phyloP scores from a whole-genome alignment of 2,113 vertebrate species.

The Lates calcarifer region DNA sequence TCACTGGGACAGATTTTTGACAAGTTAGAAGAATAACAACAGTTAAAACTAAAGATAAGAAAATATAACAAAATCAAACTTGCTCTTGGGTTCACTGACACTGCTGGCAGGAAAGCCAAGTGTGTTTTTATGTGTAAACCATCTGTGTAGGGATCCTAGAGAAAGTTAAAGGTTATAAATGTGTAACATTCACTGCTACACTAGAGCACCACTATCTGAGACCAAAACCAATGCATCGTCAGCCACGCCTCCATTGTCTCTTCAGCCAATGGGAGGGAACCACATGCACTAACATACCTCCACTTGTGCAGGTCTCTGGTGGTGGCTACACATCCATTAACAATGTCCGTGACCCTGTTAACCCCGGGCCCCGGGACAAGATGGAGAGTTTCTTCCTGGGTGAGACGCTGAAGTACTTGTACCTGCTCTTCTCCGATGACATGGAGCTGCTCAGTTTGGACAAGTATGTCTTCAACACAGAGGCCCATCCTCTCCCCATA shows the following conservation, averaged over 20 bases:
- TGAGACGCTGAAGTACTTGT: slow-evolving; percentile 97
- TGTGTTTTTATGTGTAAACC: background rate
- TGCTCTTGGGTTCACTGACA: background rate
- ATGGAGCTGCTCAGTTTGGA: slow-evolving; percentile 90
- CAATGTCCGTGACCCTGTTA: slow-evolving; percentile 90
- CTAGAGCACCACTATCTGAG: too few relatives aligned
- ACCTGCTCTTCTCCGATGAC: slow-evolving; percentile 94
- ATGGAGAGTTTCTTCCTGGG: slow-evolving; percentile 99
- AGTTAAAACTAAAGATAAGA: background rate
- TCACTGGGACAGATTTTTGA: background rate
- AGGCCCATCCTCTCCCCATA: slow-evolving; percentile 95
- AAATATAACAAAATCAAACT: background rate
- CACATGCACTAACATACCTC: too few relatives aligned
- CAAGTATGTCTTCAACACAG: slow-evolving; percentile 94
- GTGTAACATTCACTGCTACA: too few relatives aligned
- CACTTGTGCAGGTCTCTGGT: slow-evolving; percentile 84
- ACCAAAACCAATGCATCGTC: too few relatives aligned
- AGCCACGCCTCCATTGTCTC: too few relatives aligned
- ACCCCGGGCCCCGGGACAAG: slow-evolving; percentile 93
- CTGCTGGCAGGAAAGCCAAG: background rate
- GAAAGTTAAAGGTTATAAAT: too few relatives aligned
- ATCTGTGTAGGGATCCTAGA: too few relatives aligned
- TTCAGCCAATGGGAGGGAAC: too few relatives aligned
- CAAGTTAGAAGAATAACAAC: slow-evolving; percentile 3
- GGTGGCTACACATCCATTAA: slow-evolving; percentile 96